phyloP scores from a whole-genome alignment of 2,113 vertebrate genomes.

The Pagrus major region DNA sequence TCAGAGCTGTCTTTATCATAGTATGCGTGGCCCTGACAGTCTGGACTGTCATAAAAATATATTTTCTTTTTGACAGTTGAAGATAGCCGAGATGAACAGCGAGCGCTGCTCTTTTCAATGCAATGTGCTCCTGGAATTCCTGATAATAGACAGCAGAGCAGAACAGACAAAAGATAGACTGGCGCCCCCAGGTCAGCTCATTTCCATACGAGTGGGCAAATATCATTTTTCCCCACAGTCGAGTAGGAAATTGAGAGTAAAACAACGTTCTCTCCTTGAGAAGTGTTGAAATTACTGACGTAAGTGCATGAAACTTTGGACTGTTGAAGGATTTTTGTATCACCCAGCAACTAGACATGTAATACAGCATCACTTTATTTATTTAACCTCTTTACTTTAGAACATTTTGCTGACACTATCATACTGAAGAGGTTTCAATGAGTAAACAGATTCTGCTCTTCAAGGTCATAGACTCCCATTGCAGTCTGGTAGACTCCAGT shows the following conservation, averaged over 20 bases:
- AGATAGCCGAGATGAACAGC: neutral
- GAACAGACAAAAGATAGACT: conserved; percentile 25
- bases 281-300: neutral
- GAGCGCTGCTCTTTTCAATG: neutral
- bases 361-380: neutral
- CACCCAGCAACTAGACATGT: conserved; percentile 7
- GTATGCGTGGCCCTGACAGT: neutral
- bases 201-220: conserved; percentile 21
- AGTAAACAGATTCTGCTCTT: conserved; percentile 34
- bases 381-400: neutral
- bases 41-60: neutral
- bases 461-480: conserved; percentile 16
- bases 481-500: conserved; percentile 3
- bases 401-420: conserved; percentile 18
- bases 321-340: neutral
- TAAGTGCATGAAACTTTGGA: neutral
- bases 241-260: neutral
- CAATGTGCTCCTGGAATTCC: conserved; percentile 9
- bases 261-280: neutral
- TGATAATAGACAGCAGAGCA: conserved; percentile 22
- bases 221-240: neutral
- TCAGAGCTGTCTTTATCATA: neutral
- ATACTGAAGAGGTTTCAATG: neutral
- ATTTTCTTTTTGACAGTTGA: conserved; percentile 15
- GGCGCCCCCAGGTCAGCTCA: conserved; percentile 10